Evolutionary conservation across 1,140 invertebrate genomes (phyloP).

Genomic region (Dermatophagoides farinae): DNA sequence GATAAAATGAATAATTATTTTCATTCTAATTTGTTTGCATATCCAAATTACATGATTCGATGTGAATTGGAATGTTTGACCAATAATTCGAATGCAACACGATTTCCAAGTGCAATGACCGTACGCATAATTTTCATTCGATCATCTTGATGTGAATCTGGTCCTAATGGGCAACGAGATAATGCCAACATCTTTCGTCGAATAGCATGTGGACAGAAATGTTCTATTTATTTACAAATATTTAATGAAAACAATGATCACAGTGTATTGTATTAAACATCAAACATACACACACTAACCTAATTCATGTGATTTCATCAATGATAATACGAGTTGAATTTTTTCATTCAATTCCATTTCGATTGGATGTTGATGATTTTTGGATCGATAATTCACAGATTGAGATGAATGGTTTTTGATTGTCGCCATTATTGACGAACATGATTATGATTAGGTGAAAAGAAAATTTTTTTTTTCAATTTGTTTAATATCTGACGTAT

Average conservation of each 20-base stretch:
- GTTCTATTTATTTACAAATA: background rate
- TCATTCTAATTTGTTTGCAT: background rate
- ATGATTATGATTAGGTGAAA: too few relatives aligned
- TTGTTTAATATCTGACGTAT: too few relatives aligned
- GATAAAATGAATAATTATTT: background rate
- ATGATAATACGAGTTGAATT: background rate
- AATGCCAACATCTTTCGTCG: slow-evolving; percentile 79
- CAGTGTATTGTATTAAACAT: too few relatives aligned
- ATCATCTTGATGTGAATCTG: slow-evolving; percentile 37
- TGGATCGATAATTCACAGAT: too few relatives aligned
- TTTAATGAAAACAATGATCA: background rate
- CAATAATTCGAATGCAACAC: slow-evolving; percentile 83
- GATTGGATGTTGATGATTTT: too few relatives aligned
- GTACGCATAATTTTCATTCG: slow-evolving; percentile 55
- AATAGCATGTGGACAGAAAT: slow-evolving; percentile 61
- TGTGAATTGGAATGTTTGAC: slow-evolving; percentile 81
- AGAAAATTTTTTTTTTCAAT: too few relatives aligned
- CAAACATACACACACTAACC: background rate
- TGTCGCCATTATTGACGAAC: too few relatives aligned
- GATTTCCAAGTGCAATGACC: slow-evolving; percentile 72
- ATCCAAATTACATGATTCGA: slow-evolving; percentile 34
- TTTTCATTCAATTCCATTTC: background rate
- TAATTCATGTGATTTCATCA: background rate
- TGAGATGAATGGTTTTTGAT: too few relatives aligned
- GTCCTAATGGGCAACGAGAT: slow-evolving; percentile 60